A percentile compares a stretch with the other conserved stretches of the same genome.
Evolutionary conservation across 1,140 invertebrate genomes (phyloP).

Genomic region (Eumaeus atala): DNA sequence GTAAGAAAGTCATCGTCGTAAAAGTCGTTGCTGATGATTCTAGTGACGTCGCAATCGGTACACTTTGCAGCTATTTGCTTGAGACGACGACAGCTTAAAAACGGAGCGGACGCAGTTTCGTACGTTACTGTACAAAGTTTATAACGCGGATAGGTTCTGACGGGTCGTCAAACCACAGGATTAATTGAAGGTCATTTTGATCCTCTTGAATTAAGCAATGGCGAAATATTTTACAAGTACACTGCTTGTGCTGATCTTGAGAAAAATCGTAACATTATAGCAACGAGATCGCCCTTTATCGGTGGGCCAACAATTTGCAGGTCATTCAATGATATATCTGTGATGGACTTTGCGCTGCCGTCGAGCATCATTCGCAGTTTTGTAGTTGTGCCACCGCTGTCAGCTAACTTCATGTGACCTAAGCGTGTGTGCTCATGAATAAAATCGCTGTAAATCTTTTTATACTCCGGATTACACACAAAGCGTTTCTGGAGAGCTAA

Average conservation of each 20-base stretch:
- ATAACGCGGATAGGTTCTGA: background rate
- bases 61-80: too few species aligned
- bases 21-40: too few species aligned
- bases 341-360: conserved; percentile 14
- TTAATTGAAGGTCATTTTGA: conserved; percentile 8
- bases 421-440: conserved; percentile 7
- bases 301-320: conserved; percentile 17
- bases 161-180: too few species aligned
- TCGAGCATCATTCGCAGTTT: conserved; percentile 21
- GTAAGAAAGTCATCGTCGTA: too few species aligned
- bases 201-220: conserved; percentile 14
- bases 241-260: too few species aligned
- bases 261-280: too few species aligned
- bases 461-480: background rate
- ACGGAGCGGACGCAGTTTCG: background rate
- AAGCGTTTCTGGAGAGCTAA: too few species aligned
- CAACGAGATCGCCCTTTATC: conserved; percentile 19
- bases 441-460: conserved; percentile 2
- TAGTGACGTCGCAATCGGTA: too few species aligned
- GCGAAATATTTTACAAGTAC: conserved; percentile 3
- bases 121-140: conserved; percentile 5
- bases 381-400: conserved; percentile 5
- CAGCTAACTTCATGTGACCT: conserved; percentile 14
- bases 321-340: conserved; percentile 19
- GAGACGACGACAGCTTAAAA: too few species aligned